These are phyloP conservation scores for Stegana nigrithorax DNA, from an alignment of 2,888 invertebrate species.

Conservation along the genomic window DNA sequence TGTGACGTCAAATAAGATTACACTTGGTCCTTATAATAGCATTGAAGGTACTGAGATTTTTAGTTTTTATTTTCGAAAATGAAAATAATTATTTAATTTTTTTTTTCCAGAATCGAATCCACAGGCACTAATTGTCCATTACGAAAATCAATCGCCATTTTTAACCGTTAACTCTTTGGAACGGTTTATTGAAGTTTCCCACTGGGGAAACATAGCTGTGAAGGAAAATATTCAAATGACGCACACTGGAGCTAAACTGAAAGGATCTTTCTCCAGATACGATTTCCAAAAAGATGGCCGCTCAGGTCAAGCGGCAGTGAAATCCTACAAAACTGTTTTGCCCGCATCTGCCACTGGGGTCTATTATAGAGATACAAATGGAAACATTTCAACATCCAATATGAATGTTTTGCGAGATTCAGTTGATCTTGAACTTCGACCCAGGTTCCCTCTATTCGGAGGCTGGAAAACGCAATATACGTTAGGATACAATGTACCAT, in stretches of 20 bases:
- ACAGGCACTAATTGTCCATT: conserved; percentile 85
- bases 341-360: conserved; percentile 93
- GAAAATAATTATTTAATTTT: background rate
- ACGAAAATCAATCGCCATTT: conserved; percentile 96
- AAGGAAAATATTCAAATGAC: conserved; percentile 93
- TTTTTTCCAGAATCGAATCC: conserved; percentile 68
- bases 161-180: conserved; percentile 90
- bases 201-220: conserved; percentile 99
- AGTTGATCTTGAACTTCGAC: conserved; percentile 95
- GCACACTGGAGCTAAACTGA: conserved; percentile 92
- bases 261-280: conserved; percentile 95
- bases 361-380: conserved; percentile 96
- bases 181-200: conserved; percentile 93
- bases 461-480: conserved; percentile 99
- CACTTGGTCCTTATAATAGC: conserved; percentile 90
- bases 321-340: conserved; percentile 87
- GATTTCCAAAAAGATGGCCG: conserved; percentile 95
- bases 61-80: background rate
- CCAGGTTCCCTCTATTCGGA: conserved; percentile 97
- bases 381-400: conserved; percentile 98
- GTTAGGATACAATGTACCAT: conserved; percentile 96
- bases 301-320: conserved; percentile 88
- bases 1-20: conserved; percentile 83
- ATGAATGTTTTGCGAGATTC: conserved; percentile 89
- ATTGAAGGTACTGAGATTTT: conserved; percentile 68